Evolutionary conservation across 2,113 vertebrate species (phyloP).

Genomic region (Corythornis vintsioides): DNA sequence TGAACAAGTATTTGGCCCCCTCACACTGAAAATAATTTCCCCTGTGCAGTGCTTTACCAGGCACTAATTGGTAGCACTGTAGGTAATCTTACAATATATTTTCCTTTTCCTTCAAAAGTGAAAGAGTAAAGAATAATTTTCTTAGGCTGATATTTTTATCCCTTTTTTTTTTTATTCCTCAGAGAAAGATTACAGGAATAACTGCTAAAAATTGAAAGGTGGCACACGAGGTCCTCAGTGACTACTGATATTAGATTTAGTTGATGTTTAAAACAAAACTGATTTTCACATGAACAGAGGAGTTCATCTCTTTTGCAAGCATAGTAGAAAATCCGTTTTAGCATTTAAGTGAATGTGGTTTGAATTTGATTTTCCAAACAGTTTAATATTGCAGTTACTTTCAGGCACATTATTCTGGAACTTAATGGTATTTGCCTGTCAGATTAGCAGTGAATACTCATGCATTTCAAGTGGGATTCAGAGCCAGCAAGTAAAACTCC

Average conservation of each 20-base stretch:
- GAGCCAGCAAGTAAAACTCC: background rate
- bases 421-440: background rate
- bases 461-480: constrained; percentile 1
- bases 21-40: constrained; percentile 36
- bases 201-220: background rate
- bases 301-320: background rate
- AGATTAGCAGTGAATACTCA: constrained; percentile 10
- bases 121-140: constrained; percentile 18
- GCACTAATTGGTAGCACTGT: constrained; percentile 44
- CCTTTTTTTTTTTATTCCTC: background rate
- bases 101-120: constrained; percentile 21
- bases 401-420: background rate
- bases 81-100: constrained; percentile 17
- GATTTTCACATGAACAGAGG: background rate
- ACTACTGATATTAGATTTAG: background rate
- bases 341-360: background rate
- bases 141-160: constrained; percentile 8
- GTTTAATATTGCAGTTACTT: background rate
- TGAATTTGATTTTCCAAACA: background rate
- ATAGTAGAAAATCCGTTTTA: background rate
- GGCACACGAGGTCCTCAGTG: background rate
- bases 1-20: background rate
- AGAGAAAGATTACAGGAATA: background rate
- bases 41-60: constrained; percentile 5
- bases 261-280: background rate